phyloP scores from a whole-genome alignment of 92 coral and sea anemone genomes.

The Montipora capitata region DNA sequence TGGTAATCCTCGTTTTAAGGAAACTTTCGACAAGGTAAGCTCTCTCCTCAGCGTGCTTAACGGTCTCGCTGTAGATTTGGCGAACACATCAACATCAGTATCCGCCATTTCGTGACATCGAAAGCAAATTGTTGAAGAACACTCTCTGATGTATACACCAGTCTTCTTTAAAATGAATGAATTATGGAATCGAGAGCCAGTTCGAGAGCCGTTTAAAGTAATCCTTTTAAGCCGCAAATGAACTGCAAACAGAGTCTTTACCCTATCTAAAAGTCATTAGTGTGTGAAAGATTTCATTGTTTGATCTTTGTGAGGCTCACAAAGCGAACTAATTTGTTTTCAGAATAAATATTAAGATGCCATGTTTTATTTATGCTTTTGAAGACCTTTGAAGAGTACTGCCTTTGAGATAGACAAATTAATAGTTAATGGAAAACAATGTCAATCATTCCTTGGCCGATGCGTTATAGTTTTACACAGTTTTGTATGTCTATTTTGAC shows the following conservation, averaged over 20 bases:
- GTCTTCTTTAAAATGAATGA: neutral
- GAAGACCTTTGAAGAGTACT: neutral
- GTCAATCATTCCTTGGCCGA: too few relatives aligned
- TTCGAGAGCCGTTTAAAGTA: conserved; percentile 10
- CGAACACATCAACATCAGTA: neutral
- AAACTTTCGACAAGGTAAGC: neutral
- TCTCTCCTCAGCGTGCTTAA: neutral
- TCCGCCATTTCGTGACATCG: conserved; percentile 5
- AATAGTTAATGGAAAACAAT: too few relatives aligned
- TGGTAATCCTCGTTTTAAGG: neutral
- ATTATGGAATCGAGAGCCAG: neutral
- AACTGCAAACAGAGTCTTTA: conserved; percentile 27
- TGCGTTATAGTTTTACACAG: too few relatives aligned
- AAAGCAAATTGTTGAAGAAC: neutral
- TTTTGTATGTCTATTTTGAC: too few relatives aligned
- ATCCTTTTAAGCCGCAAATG: conserved; percentile 49
- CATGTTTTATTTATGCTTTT: neutral
- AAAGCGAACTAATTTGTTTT: conserved; percentile 15
- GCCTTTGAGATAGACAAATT: too few relatives aligned
- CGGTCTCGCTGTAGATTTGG: conserved; percentile 2
- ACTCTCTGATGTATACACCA: neutral
- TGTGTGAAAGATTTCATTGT: conserved; percentile 35
- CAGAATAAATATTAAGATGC: conserved; percentile 16
- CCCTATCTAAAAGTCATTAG: conserved; percentile 21
- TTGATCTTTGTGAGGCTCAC: conserved; percentile 11